Percentiles rank a stretch among this genome's conserved stretches.
Evolutionary conservation across 2,888 invertebrate genomes (phyloP).

Genomic region (Cephus runcator): DNA sequence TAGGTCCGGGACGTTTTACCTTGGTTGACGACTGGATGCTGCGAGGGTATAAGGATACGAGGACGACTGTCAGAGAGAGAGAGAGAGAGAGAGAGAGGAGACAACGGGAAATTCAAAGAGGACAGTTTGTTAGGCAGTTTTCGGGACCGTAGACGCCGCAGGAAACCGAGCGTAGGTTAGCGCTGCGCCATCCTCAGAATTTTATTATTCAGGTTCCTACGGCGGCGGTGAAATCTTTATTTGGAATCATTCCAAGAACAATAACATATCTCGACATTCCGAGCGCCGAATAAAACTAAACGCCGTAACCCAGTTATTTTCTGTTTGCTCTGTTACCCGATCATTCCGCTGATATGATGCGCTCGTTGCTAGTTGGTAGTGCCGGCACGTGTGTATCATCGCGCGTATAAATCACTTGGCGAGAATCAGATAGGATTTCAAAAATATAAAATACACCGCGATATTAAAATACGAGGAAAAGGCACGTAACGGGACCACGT

Average conservation of each 20-base stretch:
- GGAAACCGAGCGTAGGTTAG: conserved; percentile 49
- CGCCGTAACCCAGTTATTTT: conserved; percentile 64
- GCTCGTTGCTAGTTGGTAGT: conserved; percentile 57
- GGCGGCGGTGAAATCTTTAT: conserved; percentile 63
- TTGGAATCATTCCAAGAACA: conserved; percentile 66
- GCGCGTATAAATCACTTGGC: conserved; percentile 63
- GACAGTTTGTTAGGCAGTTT: conserved; percentile 30
- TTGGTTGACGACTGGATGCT: not conserved
- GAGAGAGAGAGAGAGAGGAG: not conserved
- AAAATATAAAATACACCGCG: conserved; percentile 61
- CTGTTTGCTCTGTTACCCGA: conserved; percentile 50
- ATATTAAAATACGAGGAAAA: conserved; percentile 40
- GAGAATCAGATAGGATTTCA: conserved; percentile 63
- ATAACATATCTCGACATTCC: conserved; percentile 55
- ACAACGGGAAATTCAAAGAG: conserved; percentile 31
- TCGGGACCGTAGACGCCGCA: conserved; percentile 9
- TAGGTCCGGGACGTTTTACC: not conserved
- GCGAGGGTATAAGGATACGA: not conserved
- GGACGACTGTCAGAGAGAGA: not conserved
- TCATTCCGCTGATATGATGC: conserved; percentile 57
- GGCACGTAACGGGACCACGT: conserved; percentile 13
- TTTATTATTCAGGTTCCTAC: conserved; percentile 63
- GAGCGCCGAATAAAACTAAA: conserved; percentile 61
- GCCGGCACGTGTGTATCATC: conserved; percentile 65
- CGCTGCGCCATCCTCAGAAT: conserved; percentile 44